phyloP scores from a whole-genome alignment of 2,113 vertebrate species.

The Eleginops maclovinus region DNA sequence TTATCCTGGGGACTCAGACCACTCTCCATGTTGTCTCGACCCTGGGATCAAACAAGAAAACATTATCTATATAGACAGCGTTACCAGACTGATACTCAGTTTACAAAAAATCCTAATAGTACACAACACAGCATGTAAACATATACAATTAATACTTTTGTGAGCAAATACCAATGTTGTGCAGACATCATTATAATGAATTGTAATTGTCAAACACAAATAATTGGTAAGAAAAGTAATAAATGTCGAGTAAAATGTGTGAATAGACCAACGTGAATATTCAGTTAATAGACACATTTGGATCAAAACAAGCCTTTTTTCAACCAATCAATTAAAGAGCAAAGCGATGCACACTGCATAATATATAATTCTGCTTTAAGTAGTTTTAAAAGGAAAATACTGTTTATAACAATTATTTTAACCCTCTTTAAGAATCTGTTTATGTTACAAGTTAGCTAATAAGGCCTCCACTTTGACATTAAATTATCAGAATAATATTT shows the following conservation, averaged over 20 bases:
- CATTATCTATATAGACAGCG: no score
- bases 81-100: no score
- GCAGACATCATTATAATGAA: neutral
- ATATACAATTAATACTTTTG: no score
- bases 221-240: neutral
- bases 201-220: neutral
- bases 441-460: neutral
- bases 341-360: no score
- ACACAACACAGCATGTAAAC: no score
- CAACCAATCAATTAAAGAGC: neutral
- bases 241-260: neutral
- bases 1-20: constrained; percentile 97
- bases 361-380: neutral
- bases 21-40: constrained; percentile 92
- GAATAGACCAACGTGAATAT: neutral
- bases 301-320: neutral
- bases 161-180: neutral
- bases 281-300: neutral
- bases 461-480: constrained; percentile 51
- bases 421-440: neutral
- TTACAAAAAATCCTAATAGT: neutral
- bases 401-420: neutral
- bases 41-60: constrained; percentile 73
- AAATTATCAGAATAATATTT: neutral
- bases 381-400: neutral